Base-by-base conservation (phyloP, 1,140 invertebrate species). In the Hestina assimilis region DNA sequence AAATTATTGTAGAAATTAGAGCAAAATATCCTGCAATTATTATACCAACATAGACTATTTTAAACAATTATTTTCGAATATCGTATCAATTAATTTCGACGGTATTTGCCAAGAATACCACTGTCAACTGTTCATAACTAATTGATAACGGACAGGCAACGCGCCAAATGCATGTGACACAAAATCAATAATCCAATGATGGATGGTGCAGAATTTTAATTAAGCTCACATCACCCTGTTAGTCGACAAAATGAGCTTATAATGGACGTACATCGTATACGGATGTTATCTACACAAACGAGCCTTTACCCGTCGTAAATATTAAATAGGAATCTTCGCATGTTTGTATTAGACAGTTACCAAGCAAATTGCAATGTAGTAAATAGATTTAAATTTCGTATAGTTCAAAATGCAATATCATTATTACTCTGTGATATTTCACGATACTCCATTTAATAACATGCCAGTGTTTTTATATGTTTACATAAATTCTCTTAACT, bases 111-210 rank as follows among this genome's bases (percentile, higher is more conserved):
- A 68, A 66, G 63, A 57, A 64, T 59, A 60, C 63, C 54, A 59
- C 48, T 66, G 66, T 80, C 72, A 69, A 53, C 63, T 45, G 63
- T 52, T 72, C 66, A 63, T 52, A 64, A 66, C 65, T 75, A 82
- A 82, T 84, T 81, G 77, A 79, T 81, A 83, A 74, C 76, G 69
- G 72, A 74, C 63, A 67, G 67, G 52, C 68, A 61, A 61, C 57
- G 56, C 65, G 66, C 74, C 70, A 73, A 74, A 71, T 83, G 82
- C 69, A 69, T 58, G 52, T 66, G 79, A 83, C 82, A 81, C 65
- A 83, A 85, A 85, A 85, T 81, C 79, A 85, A 85, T 85, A 85
- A 64, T 51, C 66, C 65, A 53, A 69, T 85, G 82, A 85, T 85
- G 72, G 76, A 85, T 83, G 82, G 67, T 64, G 73, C 59, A 65